phyloP scores from a whole-genome alignment of 2,797 vertebrate genomes.

The Falco cherrug region DNA sequence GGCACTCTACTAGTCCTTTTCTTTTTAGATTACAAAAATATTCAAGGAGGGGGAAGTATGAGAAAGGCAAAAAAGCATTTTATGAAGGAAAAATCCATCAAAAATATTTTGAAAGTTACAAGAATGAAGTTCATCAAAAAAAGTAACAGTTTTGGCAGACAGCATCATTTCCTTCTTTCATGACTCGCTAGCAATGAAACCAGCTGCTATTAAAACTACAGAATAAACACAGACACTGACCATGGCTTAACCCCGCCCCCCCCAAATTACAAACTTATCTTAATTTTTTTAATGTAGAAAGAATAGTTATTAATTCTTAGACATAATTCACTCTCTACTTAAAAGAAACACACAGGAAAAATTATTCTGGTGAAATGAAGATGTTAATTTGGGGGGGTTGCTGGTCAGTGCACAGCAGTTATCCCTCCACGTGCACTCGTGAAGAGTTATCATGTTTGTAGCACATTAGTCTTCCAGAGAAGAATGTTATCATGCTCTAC shows the following conservation, averaged over 20 bases:
- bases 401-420: background rate
- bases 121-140: background rate
- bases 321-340: background rate
- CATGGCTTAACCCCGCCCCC: background rate
- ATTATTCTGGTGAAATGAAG: background rate
- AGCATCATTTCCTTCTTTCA: background rate
- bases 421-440: rapidly evolving
- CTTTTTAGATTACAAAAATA: constrained; percentile 54
- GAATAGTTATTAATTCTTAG: background rate
- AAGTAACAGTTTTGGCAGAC: background rate
- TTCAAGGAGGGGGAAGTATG: constrained; percentile 11
- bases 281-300: background rate
- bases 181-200: background rate
- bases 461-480: background rate
- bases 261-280: background rate
- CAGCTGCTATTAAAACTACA: background rate
- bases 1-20: constrained; percentile 25
- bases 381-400: background rate
- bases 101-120: background rate
- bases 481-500: background rate
- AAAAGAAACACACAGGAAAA: background rate
- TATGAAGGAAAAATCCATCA: background rate
- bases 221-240: background rate
- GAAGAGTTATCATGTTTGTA: background rate
- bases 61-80: background rate